These are phyloP conservation scores for Heliconius erato DNA, from an alignment of 2,888 invertebrate species.

Conservation along the genomic window DNA sequence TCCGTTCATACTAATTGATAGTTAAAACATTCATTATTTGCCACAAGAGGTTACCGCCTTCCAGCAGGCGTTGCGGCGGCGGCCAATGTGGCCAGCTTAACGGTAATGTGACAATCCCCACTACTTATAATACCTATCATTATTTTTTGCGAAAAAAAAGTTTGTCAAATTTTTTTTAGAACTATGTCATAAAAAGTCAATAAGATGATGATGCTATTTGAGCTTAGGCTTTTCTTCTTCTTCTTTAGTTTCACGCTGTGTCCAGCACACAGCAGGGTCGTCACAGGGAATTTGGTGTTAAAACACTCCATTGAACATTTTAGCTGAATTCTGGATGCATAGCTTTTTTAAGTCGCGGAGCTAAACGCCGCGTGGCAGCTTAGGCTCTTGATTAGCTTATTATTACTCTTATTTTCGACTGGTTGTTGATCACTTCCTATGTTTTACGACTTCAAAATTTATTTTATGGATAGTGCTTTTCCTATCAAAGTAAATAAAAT, in stretches of 20 bases:
- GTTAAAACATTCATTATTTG: constrained; percentile 45
- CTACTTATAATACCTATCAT: constrained; percentile 40
- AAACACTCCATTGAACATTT: too few relatives aligned
- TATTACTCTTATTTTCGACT: neutral
- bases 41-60: constrained; percentile 53
- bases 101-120: constrained; percentile 54
- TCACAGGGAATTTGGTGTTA: too few relatives aligned
- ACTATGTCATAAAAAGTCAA: constrained; percentile 3
- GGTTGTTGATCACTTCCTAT: neutral
- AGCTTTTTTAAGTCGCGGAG: too few relatives aligned
- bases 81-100: constrained; percentile 55
- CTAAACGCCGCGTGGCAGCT: too few relatives aligned
- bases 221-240: neutral
- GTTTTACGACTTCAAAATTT: neutral
- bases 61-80: constrained; percentile 50
- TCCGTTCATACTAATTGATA: constrained; percentile 35
- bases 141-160: constrained; percentile 21
- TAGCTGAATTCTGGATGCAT: too few relatives aligned
- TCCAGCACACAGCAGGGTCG: too few relatives aligned
- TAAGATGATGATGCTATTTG: neutral
- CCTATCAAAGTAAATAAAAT: neutral
- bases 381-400: too few relatives aligned
- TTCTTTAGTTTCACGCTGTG: neutral
- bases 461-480: neutral
- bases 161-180: constrained; percentile 17